Percentiles rank a stretch among this genome's conserved stretches.
These are phyloP conservation scores for Helicoverpa zea DNA, from an alignment of 1,140 invertebrate species.

Conservation along the genomic window DNA sequence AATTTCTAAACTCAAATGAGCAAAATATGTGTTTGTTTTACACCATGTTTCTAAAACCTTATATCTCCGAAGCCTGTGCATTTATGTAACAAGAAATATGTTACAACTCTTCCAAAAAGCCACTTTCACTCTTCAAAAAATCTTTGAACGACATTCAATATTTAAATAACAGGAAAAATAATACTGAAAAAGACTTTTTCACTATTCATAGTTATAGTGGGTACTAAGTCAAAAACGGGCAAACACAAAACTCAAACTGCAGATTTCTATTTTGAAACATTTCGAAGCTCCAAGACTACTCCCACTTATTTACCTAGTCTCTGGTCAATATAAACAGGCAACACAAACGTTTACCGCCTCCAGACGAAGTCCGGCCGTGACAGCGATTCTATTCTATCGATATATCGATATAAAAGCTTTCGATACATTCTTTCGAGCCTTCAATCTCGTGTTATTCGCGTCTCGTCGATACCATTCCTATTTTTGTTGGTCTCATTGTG, in stretches of 20 bases:
- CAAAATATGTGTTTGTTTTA: too few relatives aligned
- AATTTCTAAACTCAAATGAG: too few relatives aligned
- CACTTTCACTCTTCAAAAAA: too few relatives aligned
- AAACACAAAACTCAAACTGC: background rate
- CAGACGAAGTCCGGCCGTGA: conserved; percentile 21
- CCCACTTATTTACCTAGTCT: background rate
- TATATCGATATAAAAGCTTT: background rate
- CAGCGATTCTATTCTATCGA: conserved; percentile 5
- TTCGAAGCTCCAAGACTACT: background rate
- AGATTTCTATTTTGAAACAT: background rate
- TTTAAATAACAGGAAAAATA: too few relatives aligned
- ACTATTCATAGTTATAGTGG: too few relatives aligned
- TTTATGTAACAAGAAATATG: too few relatives aligned
- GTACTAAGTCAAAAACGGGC: too few relatives aligned
- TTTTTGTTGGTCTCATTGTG: conserved; percentile 32
- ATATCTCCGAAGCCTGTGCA: too few relatives aligned
- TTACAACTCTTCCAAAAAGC: too few relatives aligned
- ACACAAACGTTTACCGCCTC: conserved; percentile 19
- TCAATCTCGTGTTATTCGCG: conserved; percentile 22
- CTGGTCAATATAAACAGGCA: background rate
- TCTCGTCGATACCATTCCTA: conserved; percentile 30
- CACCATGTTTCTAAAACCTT: too few relatives aligned
- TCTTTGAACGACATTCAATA: too few relatives aligned
- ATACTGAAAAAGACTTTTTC: too few relatives aligned
- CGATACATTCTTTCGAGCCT: background rate